A percentile compares a stretch with the other conserved stretches of the same genome.
These are phyloP conservation scores for Tokudaia muenninki DNA, from an alignment of 2,797 vertebrate species.

Conservation along the genomic window DNA sequence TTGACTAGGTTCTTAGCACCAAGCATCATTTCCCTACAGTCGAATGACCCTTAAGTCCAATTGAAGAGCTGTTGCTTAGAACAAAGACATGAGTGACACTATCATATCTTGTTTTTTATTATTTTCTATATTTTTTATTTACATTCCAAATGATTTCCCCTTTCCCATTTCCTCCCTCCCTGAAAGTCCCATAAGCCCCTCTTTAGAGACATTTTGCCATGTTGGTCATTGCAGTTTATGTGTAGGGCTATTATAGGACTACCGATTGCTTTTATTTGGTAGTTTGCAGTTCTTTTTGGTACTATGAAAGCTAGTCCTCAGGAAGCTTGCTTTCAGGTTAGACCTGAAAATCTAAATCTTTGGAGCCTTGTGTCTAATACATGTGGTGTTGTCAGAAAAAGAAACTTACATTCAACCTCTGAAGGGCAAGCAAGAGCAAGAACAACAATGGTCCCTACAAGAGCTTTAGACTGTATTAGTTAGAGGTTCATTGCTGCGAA, in stretches of 20 bases:
- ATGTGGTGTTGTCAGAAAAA: background rate
- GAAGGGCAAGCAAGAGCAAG: background rate
- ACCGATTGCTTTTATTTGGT: background rate
- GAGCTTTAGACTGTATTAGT: background rate
- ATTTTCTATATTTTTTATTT: too few relatives aligned
- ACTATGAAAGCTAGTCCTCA: background rate
- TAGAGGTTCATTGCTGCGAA: background rate
- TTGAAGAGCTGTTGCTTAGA: background rate
- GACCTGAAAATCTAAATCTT: background rate
- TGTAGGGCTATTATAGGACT: background rate
- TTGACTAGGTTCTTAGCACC: background rate
- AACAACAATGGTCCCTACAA: too few relatives aligned
- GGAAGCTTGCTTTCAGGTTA: background rate
- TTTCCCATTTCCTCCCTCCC: too few relatives aligned
- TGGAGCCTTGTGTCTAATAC: background rate
- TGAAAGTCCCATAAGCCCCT: too few relatives aligned
- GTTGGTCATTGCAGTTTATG: background rate
- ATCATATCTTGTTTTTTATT: too few relatives aligned
- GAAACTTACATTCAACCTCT: too few relatives aligned
- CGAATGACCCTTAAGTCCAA: background rate
- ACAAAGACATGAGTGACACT: background rate
- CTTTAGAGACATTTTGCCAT: background rate
- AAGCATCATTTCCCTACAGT: background rate
- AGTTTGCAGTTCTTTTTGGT: background rate
- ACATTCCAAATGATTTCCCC: too few relatives aligned